Evolutionary conservation across 2,888 invertebrate genomes (phyloP).

Genomic region (Alentia gelatinosa): DNA sequence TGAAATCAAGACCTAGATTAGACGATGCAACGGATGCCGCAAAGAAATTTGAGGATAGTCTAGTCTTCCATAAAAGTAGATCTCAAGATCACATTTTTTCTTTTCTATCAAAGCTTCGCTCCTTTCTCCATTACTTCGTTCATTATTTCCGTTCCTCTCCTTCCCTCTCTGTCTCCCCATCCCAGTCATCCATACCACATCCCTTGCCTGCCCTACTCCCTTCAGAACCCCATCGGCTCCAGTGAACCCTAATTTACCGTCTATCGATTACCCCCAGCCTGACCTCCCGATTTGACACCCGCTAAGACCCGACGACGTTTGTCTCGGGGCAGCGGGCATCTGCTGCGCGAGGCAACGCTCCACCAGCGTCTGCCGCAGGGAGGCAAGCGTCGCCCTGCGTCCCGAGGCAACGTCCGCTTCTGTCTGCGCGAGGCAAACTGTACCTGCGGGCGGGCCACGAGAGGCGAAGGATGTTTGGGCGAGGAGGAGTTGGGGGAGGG

Average conservation of each 20-base stretch:
- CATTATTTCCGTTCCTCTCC: neutral
- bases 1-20: too few relatives aligned
- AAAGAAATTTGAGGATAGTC: too few relatives aligned
- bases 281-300: conserved; percentile 18
- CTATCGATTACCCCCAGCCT: conserved; percentile 27
- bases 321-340: conserved; percentile 19
- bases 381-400: neutral
- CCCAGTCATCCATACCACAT: neutral
- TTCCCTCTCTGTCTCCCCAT: neutral
- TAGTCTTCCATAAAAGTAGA: too few relatives aligned
- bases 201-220: neutral
- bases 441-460: conserved; percentile 32
- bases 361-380: neutral
- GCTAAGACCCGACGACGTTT: neutral
- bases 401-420: neutral
- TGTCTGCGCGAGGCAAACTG: conserved; percentile 19
- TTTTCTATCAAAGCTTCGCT: too few relatives aligned
- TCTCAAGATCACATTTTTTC: too few relatives aligned
- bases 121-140: too few relatives aligned
- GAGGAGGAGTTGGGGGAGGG: neutral
- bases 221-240: neutral
- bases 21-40: too few relatives aligned
- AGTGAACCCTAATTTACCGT: conserved; percentile 15
- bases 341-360: neutral
- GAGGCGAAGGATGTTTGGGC: neutral